Conservation (phyloP, 2,797 vertebrate genomes). For the Myiotriccus ornatus region DNA sequence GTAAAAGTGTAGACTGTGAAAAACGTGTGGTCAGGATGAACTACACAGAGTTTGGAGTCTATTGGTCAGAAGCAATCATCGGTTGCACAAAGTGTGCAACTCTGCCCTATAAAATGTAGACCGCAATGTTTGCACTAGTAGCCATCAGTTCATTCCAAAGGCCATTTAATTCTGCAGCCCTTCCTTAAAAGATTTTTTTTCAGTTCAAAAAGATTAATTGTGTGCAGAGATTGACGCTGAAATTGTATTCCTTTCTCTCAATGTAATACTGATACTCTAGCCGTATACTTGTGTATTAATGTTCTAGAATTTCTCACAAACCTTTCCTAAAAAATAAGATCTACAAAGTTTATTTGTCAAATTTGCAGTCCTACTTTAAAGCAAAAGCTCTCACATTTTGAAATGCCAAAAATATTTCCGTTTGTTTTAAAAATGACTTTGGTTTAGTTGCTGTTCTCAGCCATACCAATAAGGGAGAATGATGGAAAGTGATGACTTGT, state of each 20-base stretch:
- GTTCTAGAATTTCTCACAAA: background rate
- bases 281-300: background rate
- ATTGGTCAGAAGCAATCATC: background rate
- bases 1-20: background rate
- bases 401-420: background rate
- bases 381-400: background rate
- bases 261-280: background rate
- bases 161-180: background rate
- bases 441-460: background rate
- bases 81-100: background rate
- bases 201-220: background rate
- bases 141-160: background rate
- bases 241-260: background rate
- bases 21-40: background rate
- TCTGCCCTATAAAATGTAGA: background rate
- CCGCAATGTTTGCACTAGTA: background rate
- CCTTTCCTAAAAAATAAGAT: background rate
- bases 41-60: background rate
- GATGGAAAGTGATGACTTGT: background rate
- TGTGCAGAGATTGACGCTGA: background rate
- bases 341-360: background rate
- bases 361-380: background rate
- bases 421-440: background rate
- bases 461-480: background rate
- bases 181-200: background rate